Percentiles rank a stretch among this genome's conserved stretches.
phyloP scores from a whole-genome alignment of 1,140 invertebrate species.

The Bombus polaris region DNA sequence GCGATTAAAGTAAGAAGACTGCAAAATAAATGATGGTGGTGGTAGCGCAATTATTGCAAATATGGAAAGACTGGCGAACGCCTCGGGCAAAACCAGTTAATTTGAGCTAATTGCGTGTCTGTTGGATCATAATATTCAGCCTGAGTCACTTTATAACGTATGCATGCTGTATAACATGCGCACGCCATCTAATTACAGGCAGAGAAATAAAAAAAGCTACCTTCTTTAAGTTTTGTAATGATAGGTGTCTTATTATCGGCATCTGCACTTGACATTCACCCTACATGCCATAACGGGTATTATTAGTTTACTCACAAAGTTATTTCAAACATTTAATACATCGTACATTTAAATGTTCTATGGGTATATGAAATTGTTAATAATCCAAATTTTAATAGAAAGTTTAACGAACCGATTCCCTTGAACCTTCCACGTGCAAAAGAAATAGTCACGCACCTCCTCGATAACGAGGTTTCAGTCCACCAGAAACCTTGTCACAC shows the following conservation, averaged over 20 bases:
- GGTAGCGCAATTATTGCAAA: neutral
- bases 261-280: too few relatives aligned
- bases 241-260: neutral
- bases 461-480: constrained; percentile 18
- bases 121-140: constrained; percentile 24
- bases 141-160: constrained; percentile 18
- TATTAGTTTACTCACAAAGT: neutral
- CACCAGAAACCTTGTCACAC: constrained; percentile 21
- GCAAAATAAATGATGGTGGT: too few relatives aligned
- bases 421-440: too few relatives aligned
- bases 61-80: neutral
- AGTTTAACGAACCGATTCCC: neutral
- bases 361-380: neutral
- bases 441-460: neutral
- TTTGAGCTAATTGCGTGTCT: constrained; percentile 40
- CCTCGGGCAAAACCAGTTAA: constrained; percentile 26
- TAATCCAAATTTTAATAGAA: neutral
- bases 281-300: too few relatives aligned
- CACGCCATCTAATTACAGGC: constrained; percentile 24
- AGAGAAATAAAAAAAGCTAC: neutral
- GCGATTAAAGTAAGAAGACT: too few relatives aligned
- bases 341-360: neutral
- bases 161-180: neutral
- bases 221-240: neutral
- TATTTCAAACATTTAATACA: neutral